A percentile compares a stretch with the other conserved stretches of the same genome.
Evolutionary conservation across 2,888 invertebrate species (phyloP).

Genomic region (Microctonus hyperodae): DNA sequence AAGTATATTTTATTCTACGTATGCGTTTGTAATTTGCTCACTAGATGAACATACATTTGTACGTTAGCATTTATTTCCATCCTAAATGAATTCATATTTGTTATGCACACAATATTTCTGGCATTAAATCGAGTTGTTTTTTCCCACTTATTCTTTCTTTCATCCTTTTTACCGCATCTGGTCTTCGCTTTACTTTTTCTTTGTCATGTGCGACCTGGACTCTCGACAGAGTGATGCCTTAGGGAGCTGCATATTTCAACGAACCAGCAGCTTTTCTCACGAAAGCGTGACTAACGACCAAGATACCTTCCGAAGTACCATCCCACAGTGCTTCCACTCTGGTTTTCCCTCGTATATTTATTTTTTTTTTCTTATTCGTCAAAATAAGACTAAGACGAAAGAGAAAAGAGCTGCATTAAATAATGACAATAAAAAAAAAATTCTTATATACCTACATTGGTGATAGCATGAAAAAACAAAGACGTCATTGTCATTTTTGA

Average conservation of each 20-base stretch:
- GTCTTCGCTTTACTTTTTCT: slow-evolving; percentile 25
- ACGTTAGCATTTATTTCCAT: slow-evolving; percentile 36
- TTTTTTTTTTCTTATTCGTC: slow-evolving; percentile 6
- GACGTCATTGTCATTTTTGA: background rate
- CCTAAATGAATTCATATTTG: slow-evolving; percentile 43
- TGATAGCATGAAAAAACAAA: background rate
- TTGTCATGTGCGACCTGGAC: slow-evolving; percentile 29
- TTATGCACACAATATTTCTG: slow-evolving; percentile 41
- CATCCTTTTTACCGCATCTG: slow-evolving; percentile 28
- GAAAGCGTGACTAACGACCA: slow-evolving; percentile 41
- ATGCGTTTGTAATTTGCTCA: background rate
- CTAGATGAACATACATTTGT: slow-evolving; percentile 1
- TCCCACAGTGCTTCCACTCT: slow-evolving; percentile 10
- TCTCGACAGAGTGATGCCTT: slow-evolving; percentile 28
- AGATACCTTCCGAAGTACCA: slow-evolving; percentile 31
- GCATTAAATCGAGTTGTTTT: slow-evolving; percentile 37
- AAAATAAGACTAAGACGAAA: background rate
- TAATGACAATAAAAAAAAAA: background rate
- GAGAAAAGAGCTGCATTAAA: background rate
- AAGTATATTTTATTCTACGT: background rate
- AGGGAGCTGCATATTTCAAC: slow-evolving; percentile 41
- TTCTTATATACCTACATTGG: background rate
- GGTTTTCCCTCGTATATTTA: background rate
- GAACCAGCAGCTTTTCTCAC: slow-evolving; percentile 38
- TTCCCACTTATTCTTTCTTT: background rate